These are phyloP conservation scores for Hafferia zeledoni DNA, from an alignment of 2,797 vertebrate species.

Conservation along the genomic window DNA sequence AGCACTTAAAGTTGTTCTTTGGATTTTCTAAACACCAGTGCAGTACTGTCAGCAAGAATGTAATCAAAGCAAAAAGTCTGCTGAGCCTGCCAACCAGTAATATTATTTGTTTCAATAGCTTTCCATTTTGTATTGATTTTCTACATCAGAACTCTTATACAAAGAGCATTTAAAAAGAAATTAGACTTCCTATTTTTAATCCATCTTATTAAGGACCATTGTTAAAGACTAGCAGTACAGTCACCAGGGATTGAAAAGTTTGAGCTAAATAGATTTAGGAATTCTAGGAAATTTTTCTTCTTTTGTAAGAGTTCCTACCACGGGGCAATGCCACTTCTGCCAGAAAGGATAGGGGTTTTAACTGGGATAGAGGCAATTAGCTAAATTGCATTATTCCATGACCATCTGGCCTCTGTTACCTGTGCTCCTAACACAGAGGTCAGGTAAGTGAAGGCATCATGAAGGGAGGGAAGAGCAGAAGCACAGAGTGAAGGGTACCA, in stretches of 20 bases:
- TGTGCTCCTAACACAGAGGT: not conserved
- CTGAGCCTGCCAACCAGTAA: conserved; percentile 30
- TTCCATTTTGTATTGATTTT: conserved; percentile 66
- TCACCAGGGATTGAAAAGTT: not conserved
- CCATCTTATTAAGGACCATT: not conserved
- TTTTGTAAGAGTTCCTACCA: not conserved
- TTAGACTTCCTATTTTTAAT: conserved; percentile 39
- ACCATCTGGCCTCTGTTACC: not conserved
- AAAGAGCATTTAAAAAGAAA: conserved; percentile 55
- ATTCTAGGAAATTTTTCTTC: not conserved
- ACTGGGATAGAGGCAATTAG: not conserved
- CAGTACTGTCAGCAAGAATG: not conserved
- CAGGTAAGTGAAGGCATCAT: not conserved
- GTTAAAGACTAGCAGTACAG: not conserved
- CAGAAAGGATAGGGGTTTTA: not conserved
- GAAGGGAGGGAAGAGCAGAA: not conserved
- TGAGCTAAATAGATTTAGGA: conserved; percentile 14
- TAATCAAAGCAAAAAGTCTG: conserved; percentile 26
- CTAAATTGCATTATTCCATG: conserved; percentile 15
- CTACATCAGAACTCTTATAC: conserved; percentile 27
- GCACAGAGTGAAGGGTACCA: not conserved
- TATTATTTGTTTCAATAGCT: conserved; percentile 61
- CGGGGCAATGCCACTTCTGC: not conserved
- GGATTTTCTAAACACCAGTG: not conserved
- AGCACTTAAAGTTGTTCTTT: not conserved